A percentile compares a stretch with the other conserved stretches of the same genome.
These are phyloP conservation scores for Gadus macrocephalus DNA, from an alignment of 2,113 vertebrate genomes.

Conservation along the genomic window DNA sequence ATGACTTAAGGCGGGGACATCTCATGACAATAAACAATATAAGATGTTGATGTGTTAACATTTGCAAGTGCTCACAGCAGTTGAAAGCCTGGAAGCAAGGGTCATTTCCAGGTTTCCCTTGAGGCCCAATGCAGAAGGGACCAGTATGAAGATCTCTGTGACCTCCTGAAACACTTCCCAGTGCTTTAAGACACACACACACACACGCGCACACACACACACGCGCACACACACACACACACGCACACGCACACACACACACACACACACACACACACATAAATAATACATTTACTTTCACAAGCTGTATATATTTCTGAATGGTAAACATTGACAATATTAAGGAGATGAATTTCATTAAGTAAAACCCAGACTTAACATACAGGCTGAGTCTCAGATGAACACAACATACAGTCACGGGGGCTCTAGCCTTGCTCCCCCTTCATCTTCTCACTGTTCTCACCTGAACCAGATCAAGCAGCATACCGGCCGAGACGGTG, in stretches of 20 bases:
- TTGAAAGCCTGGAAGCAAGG: conserved; percentile 89
- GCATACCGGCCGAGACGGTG: conserved; percentile 79
- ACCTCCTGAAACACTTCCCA: conserved; percentile 87
- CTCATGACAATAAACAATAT: background rate
- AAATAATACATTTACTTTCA: no score
- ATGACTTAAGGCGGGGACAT: background rate
- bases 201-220: background rate
- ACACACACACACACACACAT: no score
- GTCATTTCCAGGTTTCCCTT: conserved; percentile 98
- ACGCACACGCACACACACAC: no score
- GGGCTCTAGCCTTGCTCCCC: no score
- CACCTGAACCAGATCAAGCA: conserved; percentile 81
- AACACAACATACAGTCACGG: no score
- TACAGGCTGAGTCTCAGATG: no score
- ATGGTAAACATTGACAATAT: no score
- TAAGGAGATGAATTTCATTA: no score
- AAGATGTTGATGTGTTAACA: no score
- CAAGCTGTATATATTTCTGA: no score
- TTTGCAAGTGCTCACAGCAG: conserved; percentile 74
- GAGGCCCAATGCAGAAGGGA: conserved; percentile 88
- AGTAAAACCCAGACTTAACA: no score
- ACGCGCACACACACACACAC: background rate
- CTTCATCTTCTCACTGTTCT: conserved; percentile 13
- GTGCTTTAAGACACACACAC: conserved; percentile 66
- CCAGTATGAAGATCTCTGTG: conserved; percentile 84